Conservation (phyloP, 2,888 invertebrate species). For the Neocrepidodera transversa region DNA sequence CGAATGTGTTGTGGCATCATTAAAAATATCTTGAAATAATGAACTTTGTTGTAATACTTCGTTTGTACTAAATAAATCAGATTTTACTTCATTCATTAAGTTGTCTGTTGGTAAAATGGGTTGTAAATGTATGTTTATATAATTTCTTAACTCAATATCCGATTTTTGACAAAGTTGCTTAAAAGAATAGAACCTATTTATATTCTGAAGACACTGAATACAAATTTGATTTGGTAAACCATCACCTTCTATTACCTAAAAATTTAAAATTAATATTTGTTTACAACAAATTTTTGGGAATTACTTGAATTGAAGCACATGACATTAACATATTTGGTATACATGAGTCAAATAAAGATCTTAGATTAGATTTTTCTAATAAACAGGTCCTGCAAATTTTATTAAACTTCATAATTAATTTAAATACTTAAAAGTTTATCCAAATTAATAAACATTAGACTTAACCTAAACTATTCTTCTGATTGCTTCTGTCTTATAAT, state of each 20-base stretch:
- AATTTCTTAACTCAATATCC: conserved; percentile 54
- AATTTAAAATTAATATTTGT: neutral
- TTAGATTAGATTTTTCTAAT: conserved; percentile 55
- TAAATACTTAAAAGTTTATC: too few relatives aligned
- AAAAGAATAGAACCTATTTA: conserved; percentile 56
- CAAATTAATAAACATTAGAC: neutral
- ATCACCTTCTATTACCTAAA: conserved; percentile 57
- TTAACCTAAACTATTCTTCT: too few relatives aligned
- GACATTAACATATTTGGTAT: conserved; percentile 59
- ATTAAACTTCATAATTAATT: conserved; percentile 53
- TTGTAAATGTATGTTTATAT: conserved; percentile 51
- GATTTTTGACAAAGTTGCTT: conserved; percentile 59
- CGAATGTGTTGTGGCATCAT: conserved; percentile 54
- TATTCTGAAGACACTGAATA: conserved; percentile 56
- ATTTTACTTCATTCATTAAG: conserved; percentile 50
- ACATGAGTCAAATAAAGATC: conserved; percentile 56
- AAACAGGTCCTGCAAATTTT: conserved; percentile 58
- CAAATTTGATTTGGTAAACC: conserved; percentile 58
- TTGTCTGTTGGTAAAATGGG: conserved; percentile 43
- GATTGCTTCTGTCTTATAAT: too few relatives aligned
- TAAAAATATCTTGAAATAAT: conserved; percentile 58
- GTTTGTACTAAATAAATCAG: conserved; percentile 52
- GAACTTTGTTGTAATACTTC: conserved; percentile 56
- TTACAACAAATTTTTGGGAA: neutral
- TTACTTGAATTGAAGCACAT: conserved; percentile 56